Conservation (phyloP, 2,797 vertebrate species). For the Oreochromis grahami region DNA sequence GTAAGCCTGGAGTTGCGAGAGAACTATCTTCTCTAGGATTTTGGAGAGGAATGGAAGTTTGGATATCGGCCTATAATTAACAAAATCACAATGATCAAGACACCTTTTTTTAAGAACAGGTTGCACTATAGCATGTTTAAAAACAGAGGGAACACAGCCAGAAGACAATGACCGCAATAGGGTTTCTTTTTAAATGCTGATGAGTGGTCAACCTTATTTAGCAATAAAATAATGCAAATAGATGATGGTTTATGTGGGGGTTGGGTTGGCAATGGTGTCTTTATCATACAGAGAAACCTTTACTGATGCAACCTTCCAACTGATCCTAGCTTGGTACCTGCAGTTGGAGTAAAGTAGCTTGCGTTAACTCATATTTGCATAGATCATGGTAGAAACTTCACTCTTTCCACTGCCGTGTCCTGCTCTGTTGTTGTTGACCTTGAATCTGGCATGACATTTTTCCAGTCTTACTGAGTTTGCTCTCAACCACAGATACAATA, state of each 20-base stretch:
- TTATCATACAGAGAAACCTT: background rate
- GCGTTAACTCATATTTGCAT: background rate
- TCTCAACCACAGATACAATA: background rate
- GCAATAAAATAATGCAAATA: background rate
- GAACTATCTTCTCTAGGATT: no score
- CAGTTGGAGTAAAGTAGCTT: background rate
- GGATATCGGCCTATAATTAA: background rate
- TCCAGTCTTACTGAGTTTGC: background rate
- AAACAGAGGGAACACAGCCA: accelerated
- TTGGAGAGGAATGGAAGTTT: background rate
- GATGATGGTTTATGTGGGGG: background rate
- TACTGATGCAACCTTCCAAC: background rate
- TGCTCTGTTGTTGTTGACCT: background rate
- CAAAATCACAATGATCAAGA: background rate
- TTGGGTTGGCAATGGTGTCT: background rate
- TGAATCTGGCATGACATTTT: background rate
- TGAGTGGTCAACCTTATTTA: background rate
- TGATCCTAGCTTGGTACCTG: background rate
- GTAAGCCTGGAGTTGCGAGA: no score
- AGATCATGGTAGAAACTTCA: background rate
- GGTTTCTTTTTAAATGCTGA: background rate
- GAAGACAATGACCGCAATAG: background rate
- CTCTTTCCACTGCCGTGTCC: background rate
- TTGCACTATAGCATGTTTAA: background rate
- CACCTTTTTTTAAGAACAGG: accelerated